A percentile compares a stretch with the other conserved stretches of the same genome.
Conservation (phyloP, 2,113 vertebrate species). For the Thalassoma bifasciatum region DNA sequence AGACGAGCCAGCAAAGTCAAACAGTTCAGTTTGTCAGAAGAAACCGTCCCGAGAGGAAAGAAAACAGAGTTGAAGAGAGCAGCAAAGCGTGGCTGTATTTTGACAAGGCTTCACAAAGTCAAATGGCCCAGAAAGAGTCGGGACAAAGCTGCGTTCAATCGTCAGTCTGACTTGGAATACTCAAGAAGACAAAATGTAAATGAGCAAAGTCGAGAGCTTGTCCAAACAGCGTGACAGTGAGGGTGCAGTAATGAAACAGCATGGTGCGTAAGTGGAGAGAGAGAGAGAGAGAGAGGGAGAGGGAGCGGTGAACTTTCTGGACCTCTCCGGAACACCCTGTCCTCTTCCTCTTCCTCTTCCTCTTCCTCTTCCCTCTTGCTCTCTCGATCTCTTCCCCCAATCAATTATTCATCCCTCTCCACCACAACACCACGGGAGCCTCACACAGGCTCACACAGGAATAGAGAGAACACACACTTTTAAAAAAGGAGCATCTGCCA, state of each 20-base stretch:
- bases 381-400: slow-evolving; percentile 48
- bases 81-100: slow-evolving; percentile 37
- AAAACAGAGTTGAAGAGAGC: slow-evolving; percentile 17
- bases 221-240: slow-evolving; percentile 10
- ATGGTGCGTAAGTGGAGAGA: background rate
- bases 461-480: slow-evolving; percentile 5
- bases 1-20: slow-evolving; percentile 31
- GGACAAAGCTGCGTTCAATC: slow-evolving; percentile 23
- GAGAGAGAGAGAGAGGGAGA: no score
- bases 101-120: slow-evolving; percentile 55
- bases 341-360: slow-evolving; percentile 33
- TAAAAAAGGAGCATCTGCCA: slow-evolving; percentile 28
- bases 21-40: slow-evolving; percentile 18
- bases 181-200: slow-evolving; percentile 29
- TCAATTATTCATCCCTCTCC: slow-evolving; percentile 76
- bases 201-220: background rate
- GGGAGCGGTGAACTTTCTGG: slow-evolving; percentile 19
- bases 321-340: slow-evolving; percentile 63
- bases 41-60: slow-evolving; percentile 18
- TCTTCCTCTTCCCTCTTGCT: slow-evolving; percentile 30
- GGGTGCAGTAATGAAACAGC: background rate
- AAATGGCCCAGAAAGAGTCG: slow-evolving; percentile 45
- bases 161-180: slow-evolving; percentile 4
- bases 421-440: slow-evolving; percentile 50
- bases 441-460: slow-evolving; percentile 11